Evolutionary conservation across 2,113 vertebrate species (phyloP).

Genomic region (Copsychus sechellarum): DNA sequence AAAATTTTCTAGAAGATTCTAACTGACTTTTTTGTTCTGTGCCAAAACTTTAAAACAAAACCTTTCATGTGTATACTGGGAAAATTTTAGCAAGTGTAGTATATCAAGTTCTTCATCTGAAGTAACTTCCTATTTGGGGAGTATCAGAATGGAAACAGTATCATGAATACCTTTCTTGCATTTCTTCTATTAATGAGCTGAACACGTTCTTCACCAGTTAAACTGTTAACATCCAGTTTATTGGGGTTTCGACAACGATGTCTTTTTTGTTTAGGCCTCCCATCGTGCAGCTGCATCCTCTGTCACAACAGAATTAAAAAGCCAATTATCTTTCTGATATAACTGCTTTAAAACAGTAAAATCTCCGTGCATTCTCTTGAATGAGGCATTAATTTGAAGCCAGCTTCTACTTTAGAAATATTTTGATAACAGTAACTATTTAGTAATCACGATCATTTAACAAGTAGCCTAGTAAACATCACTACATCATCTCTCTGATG

Average conservation of each 20-base stretch:
- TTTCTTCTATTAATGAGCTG: constrained; percentile 98
- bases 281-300: constrained; percentile 89
- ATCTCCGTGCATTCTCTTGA: not conserved
- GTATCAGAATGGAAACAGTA: not conserved
- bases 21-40: not conserved
- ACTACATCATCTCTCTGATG: not conserved
- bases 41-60: not conserved
- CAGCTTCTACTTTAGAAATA: not conserved
- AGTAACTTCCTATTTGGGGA: not conserved
- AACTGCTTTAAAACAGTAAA: not conserved
- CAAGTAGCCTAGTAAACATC: not conserved
- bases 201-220: constrained; percentile 96
- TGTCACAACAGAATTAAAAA: constrained; percentile 30
- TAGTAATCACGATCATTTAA: not conserved
- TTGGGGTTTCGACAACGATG: constrained; percentile 97
- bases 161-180: constrained; percentile 87
- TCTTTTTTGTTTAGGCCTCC: constrained; percentile 95
- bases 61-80: not conserved
- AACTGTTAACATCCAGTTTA: constrained; percentile 96
- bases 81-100: not conserved
- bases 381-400: not conserved
- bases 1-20: not conserved
- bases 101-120: not conserved
- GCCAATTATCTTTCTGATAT: not conserved
- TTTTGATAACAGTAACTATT: not conserved